A percentile compares a stretch with the other conserved stretches of the same genome.
phyloP scores from a whole-genome alignment of 2,888 invertebrate species.

The Dusona sp. region DNA sequence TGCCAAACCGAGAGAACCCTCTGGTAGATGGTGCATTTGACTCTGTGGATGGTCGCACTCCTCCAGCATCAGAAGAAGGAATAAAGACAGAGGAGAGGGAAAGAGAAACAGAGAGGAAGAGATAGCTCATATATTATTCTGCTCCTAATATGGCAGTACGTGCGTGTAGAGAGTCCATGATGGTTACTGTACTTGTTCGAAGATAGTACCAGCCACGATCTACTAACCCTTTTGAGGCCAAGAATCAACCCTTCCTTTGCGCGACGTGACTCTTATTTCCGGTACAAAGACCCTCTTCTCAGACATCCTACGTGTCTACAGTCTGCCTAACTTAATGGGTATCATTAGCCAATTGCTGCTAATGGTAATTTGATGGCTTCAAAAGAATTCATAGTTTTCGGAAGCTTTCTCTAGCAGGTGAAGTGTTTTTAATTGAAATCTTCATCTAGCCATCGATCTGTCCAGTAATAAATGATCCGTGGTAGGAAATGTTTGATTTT shows the following conservation, averaged over 20 bases:
- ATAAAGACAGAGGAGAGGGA: neutral
- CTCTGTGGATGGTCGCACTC: slow-evolving; percentile 51
- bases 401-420: neutral
- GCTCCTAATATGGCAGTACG: slow-evolving; percentile 83
- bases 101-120: slow-evolving; percentile 37
- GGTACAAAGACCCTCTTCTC: slow-evolving; percentile 71
- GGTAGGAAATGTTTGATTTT: neutral
- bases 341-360: slow-evolving; percentile 1
- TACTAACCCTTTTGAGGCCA: slow-evolving; percentile 70
- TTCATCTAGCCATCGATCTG: neutral
- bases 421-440: neutral
- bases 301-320: slow-evolving; percentile 18
- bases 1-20: slow-evolving; percentile 77
- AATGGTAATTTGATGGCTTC: neutral
- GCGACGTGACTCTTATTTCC: slow-evolving; percentile 80
- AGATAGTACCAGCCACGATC: slow-evolving; percentile 72
- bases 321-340: neutral
- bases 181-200: slow-evolving; percentile 70
- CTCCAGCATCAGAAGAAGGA: slow-evolving; percentile 21
- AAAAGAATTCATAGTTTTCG: neutral
- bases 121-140: slow-evolving; percentile 80
- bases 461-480: neutral
- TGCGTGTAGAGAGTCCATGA: slow-evolving; percentile 81
- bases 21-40: slow-evolving; percentile 70
- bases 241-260: slow-evolving; percentile 74